Evolutionary conservation across 2,888 invertebrate genomes (phyloP), one percentile per base, ranked within the genome.

Genomic region (Euplagia quadripunctaria): DNA sequence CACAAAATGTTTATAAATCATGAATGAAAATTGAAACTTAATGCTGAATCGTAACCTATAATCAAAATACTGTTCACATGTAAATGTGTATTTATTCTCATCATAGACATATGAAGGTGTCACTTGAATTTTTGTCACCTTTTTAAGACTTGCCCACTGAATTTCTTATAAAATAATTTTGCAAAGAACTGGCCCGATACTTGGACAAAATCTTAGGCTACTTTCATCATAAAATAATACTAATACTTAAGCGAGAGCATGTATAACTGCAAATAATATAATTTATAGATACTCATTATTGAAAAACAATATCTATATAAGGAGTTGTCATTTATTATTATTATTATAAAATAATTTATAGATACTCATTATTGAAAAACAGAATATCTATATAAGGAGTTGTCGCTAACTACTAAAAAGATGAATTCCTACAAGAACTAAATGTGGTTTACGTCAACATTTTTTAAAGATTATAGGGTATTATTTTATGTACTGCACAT

Each of bases 1-100:
- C 20, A 46, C 20, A 43, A 46, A 58, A 55, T 58, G 4, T 14
- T 43, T 6, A 4, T 41, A 2, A 16, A 61, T 6, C 11, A 61
- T 31, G 16, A 49, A 31, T 68, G 42, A 68, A 55, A 68, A 9
- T 42, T 43, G 68, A 68, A 42, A 68, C 68, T 43, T 20, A 61
- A 55, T 43, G 68, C 55, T 68, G 58, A 68, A 68, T 58, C 68
- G 58, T 68, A 20, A 67, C 4, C 9, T 11, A 0, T 46, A 6
- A 58, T 20, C n/a, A 41, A n/a, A 55, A n/a, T 8, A n/a, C 42
- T 42, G 17, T n/a, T 55, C 42, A 68, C 16, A 49, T 11, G 6
- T 46, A 12, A 20, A 11, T 58, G 11, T 20, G 20, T 58, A 12
- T n/a, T 55, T 9, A 55, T 2, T 20, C 20, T 20, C 4, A 58